Percentiles rank a stretch among this genome's conserved stretches.
Evolutionary conservation across 2,113 vertebrate species (phyloP).

Genomic region (Panthera tigris): DNA sequence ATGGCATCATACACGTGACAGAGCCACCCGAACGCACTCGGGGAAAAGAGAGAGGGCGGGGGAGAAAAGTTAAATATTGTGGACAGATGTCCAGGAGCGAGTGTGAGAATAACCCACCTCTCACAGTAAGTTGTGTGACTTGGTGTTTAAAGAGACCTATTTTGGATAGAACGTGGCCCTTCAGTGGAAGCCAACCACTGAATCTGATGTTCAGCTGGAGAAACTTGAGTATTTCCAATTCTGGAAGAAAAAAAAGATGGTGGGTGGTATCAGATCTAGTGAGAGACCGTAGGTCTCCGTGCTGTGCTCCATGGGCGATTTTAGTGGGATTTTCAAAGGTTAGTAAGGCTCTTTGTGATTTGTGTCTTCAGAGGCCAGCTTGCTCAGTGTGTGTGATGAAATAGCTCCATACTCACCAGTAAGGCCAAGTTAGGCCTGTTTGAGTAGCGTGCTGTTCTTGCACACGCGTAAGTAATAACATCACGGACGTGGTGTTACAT

Average conservation of each 20-base stretch:
- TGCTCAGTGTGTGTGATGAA: fast-evolving
- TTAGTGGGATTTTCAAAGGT: neutral
- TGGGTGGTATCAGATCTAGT: neutral
- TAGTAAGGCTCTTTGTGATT: neutral
- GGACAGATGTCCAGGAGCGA: neutral
- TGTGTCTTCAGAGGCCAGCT: neutral
- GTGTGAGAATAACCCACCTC: neutral
- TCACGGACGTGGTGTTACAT: neutral
- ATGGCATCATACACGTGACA: neutral
- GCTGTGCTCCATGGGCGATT: neutral
- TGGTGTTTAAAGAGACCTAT: neutral
- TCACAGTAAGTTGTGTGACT: neutral
- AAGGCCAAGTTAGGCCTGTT: neutral
- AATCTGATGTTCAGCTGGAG: neutral
- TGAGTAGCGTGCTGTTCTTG: neutral
- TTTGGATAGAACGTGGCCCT: neutral
- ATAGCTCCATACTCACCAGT: neutral
- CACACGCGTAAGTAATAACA: neutral
- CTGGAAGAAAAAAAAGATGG: neutral
- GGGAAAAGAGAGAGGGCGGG: neutral
- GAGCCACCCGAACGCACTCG: neutral
- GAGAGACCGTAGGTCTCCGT: neutral
- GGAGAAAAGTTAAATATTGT: neutral
- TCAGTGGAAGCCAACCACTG: neutral
- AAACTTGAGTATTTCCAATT: neutral